phyloP scores from a whole-genome alignment of 2,888 invertebrate species.

The Leptopilina syphax region DNA sequence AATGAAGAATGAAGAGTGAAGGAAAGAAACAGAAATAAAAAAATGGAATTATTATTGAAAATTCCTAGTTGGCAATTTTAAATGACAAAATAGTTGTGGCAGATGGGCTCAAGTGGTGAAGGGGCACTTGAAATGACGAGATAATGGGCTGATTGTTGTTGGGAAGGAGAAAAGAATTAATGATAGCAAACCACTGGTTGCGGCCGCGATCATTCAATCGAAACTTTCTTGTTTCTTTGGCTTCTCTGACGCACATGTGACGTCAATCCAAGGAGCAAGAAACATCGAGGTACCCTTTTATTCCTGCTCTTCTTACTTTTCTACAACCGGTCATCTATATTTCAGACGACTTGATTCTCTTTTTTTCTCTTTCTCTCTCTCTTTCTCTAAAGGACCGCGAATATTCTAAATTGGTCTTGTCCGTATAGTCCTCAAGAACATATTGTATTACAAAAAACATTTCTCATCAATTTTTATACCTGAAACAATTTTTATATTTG shows the following conservation, averaged over 20 bases:
- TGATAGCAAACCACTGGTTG: slow-evolving; percentile 54
- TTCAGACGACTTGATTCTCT: slow-evolving; percentile 39
- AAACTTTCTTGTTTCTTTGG: slow-evolving; percentile 74
- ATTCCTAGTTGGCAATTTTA: slow-evolving; percentile 44
- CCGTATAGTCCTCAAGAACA: neutral
- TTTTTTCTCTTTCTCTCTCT: too few species aligned
- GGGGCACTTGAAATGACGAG: slow-evolving; percentile 71
- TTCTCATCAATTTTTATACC: neutral
- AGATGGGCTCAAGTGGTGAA: slow-evolving; percentile 70
- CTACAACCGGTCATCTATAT: slow-evolving; percentile 40
- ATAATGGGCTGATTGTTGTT: slow-evolving; percentile 70
- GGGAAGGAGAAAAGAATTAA: slow-evolving; percentile 67
- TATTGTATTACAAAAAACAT: neutral
- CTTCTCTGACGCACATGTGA: slow-evolving; percentile 74
- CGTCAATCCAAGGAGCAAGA: slow-evolving; percentile 74
- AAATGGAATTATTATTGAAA: slow-evolving; percentile 13
- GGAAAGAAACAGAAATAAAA: neutral
- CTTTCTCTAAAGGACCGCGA: slow-evolving; percentile 24
- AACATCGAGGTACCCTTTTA: slow-evolving; percentile 67
- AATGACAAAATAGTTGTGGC: slow-evolving; percentile 51
- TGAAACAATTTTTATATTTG: neutral
- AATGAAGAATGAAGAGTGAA: neutral
- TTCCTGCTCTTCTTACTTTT: slow-evolving; percentile 56
- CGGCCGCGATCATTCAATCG: slow-evolving; percentile 72
- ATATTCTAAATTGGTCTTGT: neutral